Evolutionary conservation across 2,888 invertebrate species (phyloP), one percentile per base, ranked within the genome.

Genomic region (Heliconius aoede): DNA sequence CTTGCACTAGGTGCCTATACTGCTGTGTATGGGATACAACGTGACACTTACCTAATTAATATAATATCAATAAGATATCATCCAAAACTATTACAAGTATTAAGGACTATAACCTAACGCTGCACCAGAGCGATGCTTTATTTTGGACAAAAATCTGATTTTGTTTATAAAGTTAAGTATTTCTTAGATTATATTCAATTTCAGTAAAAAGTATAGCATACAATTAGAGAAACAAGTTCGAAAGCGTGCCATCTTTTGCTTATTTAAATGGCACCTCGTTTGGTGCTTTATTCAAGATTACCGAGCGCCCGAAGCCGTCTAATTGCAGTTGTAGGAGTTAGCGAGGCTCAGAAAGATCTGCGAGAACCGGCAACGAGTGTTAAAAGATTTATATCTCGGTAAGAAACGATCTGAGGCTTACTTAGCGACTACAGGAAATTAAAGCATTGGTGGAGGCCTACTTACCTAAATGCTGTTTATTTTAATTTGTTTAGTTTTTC

Each of bases 321-420:
- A 94, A 94, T 93, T 93, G 93, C 93, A 90, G 89, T 92, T 91
- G 91, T 90, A 87, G 85, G 90, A 90, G 90, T 92, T 91, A 91
- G 88, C 87, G 84, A 78, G 86, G 86, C 87, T 88, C 86, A 82
- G 82, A 85, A 81, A 87, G 89, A 90, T 90, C 90, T 87, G 84
- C 84, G 87, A 87, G 89, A 90, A 85, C 89, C 87, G 84, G 85
- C 88, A 89, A 92, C 89, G 91, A 92, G 92, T 90, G 94, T 91
- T 92, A 89, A 92, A 90, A 94, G 94, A 94, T 94, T 94, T 94
- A 94, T 94, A 93, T 92, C 91, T 85, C 86, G 83, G 84, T 86
- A 86, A 86, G 86, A 83, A 86, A 85, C 86, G 87, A 86, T 87
- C 86, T 85, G 80, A 83, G 82, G 85, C 85, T 82, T 91, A 89